Evolutionary conservation across 2,888 invertebrate genomes (phyloP), one percentile per base, ranked within the genome.

Genomic region (Synanthedon tipuliformis): DNA sequence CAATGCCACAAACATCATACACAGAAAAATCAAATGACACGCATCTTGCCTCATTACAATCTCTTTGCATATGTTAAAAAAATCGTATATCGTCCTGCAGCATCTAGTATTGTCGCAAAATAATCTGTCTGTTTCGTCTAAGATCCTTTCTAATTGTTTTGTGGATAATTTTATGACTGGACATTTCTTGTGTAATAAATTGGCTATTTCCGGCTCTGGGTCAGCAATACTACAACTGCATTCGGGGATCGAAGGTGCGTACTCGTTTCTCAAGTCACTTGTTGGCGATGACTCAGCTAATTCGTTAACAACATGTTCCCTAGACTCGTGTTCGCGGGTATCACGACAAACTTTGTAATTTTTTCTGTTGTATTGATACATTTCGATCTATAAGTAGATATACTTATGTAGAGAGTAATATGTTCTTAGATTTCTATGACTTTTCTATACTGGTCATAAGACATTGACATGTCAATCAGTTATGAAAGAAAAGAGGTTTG

Each of bases 131-230:
- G 80, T 83, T 62, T 81, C 81, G 51, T 81, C 75, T n/a, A 84
- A 61, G 15, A 87, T 65, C 50, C 67, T 71, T 54, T 78, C 71
- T 1, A 85, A 69, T 60, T 88, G 87, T 50, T 78, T 73, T 57
- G 81, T 77, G 2, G 86, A 86, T 50, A 87, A 61, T 5, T 71
- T 72, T 15, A 86, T 84, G 1, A 84, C 81, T 4, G 83, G 80
- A 52, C 81, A 82, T 64, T 87, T 88, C 57, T 79, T 84, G 58
- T 85, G 83, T 5, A 84, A 64, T 54, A 88, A 81, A 57, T 71
- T 75, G 2, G 80, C 75, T 48, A 84, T 68, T 55, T 84, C 83
- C 1, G 65, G 68, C 15, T 86, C 81, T 3, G 50, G n/a, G 40
- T 81, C 80, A 48, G 71, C 50, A 13, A 7, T 15, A 12, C 75